Evolutionary conservation across 2,888 invertebrate species (phyloP).

Genomic region (Chirona hameri): DNA sequence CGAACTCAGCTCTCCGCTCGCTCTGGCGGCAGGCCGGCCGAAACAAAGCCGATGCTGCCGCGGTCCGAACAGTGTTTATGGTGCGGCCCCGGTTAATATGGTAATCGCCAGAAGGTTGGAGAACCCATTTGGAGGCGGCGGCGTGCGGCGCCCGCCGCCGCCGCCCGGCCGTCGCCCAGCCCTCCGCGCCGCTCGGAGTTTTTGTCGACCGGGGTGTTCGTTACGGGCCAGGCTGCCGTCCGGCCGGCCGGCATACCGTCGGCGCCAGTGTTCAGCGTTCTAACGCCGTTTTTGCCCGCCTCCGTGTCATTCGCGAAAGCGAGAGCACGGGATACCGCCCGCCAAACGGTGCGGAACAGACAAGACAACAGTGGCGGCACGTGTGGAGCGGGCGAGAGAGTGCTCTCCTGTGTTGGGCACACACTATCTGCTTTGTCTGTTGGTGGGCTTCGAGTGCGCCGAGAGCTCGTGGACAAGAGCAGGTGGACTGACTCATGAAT

Average conservation of each 20-base stretch:
- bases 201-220: not conserved
- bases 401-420: too few species aligned
- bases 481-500: not conserved
- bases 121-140: constrained; percentile 1
- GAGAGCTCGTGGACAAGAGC: too few species aligned
- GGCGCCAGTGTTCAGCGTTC: not conserved
- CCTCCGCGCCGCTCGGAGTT: not conserved
- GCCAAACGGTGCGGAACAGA: not conserved
- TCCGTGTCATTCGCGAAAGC: not conserved
- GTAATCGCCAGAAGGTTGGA: constrained; percentile 9
- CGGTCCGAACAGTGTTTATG: not conserved
- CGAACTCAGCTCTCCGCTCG: not conserved
- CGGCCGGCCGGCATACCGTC: not conserved
- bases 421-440: too few species aligned
- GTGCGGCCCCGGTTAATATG: constrained; percentile 5
- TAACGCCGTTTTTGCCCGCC: not conserved
- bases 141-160: not conserved
- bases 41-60: not conserved
- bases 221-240: not conserved
- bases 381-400: too few species aligned
- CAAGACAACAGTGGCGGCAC: not conserved
- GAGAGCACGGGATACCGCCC: not conserved
- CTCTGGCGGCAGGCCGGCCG: not conserved
- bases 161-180: not conserved
- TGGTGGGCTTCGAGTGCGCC: too few species aligned